phyloP scores from a whole-genome alignment of 30 jellyfish, hydroid and myxozoan genomes.

The Turritopsis dohrnii region DNA sequence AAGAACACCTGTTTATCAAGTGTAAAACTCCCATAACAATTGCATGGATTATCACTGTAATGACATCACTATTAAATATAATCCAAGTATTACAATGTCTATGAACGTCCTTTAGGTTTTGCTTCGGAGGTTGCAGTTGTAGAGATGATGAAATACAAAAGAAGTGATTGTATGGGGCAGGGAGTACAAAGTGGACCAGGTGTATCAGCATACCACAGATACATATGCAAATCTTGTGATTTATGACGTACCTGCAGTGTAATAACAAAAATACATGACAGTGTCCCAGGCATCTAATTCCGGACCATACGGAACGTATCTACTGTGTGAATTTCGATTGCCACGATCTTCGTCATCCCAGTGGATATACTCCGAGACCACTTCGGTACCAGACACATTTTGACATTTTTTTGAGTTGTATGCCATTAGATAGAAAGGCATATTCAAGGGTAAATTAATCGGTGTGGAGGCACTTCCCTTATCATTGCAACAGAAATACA shows the following conservation, averaged over 20 bases:
- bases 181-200: too few relatives aligned
- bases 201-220: too few relatives aligned
- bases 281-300: slow-evolving; percentile 65
- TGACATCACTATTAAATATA: too few relatives aligned
- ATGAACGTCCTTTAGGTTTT: too few relatives aligned
- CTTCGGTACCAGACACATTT: slow-evolving; percentile 55
- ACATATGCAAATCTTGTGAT: too few relatives aligned
- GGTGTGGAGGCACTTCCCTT: slow-evolving; percentile 76
- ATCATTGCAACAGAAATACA: slow-evolving; percentile 73
- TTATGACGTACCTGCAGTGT: slow-evolving; percentile 68
- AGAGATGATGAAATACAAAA: too few relatives aligned
- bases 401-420: slow-evolving; percentile 73
- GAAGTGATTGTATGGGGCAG: too few relatives aligned
- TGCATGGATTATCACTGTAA: too few relatives aligned
- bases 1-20: too few relatives aligned
- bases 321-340: slow-evolving; percentile 68
- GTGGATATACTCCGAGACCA: slow-evolving; percentile 47
- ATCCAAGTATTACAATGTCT: too few relatives aligned
- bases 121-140: too few relatives aligned
- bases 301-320: slow-evolving; percentile 59
- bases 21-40: too few relatives aligned
- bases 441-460: slow-evolving; percentile 48
- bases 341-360: slow-evolving; percentile 94
- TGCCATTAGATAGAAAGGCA: slow-evolving; percentile 68
- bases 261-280: slow-evolving; percentile 58